phyloP scores from a whole-genome alignment of 1,140 invertebrate species.

The Centruroides vittatus region DNA sequence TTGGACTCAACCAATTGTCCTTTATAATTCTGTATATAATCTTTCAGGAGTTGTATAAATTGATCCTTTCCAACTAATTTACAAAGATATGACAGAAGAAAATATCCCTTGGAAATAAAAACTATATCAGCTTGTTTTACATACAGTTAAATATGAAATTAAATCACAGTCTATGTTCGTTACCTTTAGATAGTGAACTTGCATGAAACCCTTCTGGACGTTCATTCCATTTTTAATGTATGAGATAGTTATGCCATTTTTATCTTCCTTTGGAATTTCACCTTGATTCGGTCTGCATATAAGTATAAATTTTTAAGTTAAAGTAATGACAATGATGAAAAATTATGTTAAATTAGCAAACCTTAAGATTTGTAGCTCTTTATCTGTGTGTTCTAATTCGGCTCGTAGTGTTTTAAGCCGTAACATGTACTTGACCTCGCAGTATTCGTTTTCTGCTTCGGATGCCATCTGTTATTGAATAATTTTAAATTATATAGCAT shows the following conservation, averaged over 20 bases:
- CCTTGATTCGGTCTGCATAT: conserved; percentile 4
- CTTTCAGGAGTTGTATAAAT: conserved; percentile 26
- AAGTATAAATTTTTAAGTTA: background rate
- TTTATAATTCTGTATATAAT: conserved; percentile 23
- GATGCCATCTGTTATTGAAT: background rate
- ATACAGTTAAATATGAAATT: too few relatives aligned
- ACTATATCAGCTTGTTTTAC: background rate
- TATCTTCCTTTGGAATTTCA: conserved; percentile 5
- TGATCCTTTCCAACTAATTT: conserved; percentile 22
- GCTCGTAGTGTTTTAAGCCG: conserved; percentile 24
- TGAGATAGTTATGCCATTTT: conserved; percentile 4
- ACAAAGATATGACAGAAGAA: conserved; percentile 27
- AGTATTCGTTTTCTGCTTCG: background rate
- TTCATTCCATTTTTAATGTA: conserved; percentile 35
- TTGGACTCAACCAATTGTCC: conserved; percentile 27
- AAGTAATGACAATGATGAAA: too few relatives aligned
- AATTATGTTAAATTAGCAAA: background rate
- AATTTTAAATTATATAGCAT: background rate
- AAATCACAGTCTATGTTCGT: background rate
- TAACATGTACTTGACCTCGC: conserved; percentile 22
- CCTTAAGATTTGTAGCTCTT: conserved; percentile 26
- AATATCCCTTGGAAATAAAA: conserved; percentile 26
- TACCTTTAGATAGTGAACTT: conserved; percentile 33
- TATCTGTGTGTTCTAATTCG: conserved; percentile 27
- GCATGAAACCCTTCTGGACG: conserved; percentile 31